A percentile compares a stretch with the other conserved stretches of the same genome.
These are phyloP conservation scores for Glaucidium brasilianum DNA, from an alignment of 2,113 vertebrate species.

Conservation along the genomic window DNA sequence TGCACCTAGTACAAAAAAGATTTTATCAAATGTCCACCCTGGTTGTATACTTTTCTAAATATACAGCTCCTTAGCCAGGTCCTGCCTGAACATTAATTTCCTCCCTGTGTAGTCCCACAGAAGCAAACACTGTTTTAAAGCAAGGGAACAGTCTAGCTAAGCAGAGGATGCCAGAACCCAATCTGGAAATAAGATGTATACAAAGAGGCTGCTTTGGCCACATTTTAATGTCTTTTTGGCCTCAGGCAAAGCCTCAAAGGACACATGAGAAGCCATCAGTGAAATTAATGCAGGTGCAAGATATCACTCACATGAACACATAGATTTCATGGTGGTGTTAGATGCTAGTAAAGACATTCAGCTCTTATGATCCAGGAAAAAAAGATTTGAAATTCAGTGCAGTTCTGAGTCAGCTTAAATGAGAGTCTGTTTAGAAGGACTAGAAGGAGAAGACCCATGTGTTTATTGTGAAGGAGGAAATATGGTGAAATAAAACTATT, in stretches of 20 bases:
- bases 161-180: background rate
- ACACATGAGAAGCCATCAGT: conserved; percentile 16
- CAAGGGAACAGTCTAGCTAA: background rate
- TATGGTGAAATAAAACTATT: background rate
- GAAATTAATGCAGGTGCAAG: conserved; percentile 45
- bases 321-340: background rate
- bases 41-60: background rate
- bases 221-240: background rate
- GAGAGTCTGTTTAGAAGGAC: background rate
- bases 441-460: background rate
- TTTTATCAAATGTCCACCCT: background rate
- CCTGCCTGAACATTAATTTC: background rate
- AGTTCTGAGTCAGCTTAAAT: background rate
- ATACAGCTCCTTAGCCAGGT: background rate
- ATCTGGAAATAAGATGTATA: conserved; percentile 13
- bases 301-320: background rate
- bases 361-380: background rate
- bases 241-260: conserved; percentile 17
- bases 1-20: background rate
- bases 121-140: conserved; percentile 2
- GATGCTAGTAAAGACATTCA: background rate
- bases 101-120: background rate
- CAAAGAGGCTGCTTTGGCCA: background rate
- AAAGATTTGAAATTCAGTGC: background rate
- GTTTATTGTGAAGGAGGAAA: background rate